These are phyloP conservation scores for Platyscapa corneri DNA, from an alignment of 1,140 invertebrate species.

Conservation along the genomic window DNA sequence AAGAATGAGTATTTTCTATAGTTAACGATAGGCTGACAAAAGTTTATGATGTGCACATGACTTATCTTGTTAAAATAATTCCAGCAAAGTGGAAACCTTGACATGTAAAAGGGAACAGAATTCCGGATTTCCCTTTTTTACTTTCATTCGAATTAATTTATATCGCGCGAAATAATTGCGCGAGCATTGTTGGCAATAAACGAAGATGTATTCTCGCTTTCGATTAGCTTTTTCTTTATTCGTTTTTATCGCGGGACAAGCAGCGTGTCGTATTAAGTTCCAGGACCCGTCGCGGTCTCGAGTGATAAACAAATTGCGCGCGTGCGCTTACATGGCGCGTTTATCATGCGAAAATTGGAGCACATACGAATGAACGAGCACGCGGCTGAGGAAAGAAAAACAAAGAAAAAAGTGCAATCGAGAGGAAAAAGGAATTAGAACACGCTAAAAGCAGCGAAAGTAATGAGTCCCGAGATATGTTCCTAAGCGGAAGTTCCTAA, in stretches of 20 bases:
- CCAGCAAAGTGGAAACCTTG: neutral
- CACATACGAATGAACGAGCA: neutral
- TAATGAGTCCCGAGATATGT: conserved; percentile 32
- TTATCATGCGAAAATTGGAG: conserved; percentile 26
- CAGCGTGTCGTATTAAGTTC: neutral
- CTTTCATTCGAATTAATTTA: neutral
- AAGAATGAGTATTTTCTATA: conserved; percentile 31
- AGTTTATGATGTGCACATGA: conserved; percentile 28
- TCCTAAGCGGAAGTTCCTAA: conserved; percentile 41
- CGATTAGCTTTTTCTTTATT: neutral
- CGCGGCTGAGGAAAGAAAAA: neutral
- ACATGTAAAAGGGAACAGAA: neutral
- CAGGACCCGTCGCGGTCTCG: neutral
- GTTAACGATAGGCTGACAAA: conserved; percentile 35
- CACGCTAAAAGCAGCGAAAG: conserved; percentile 46
- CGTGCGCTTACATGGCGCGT: neutral
- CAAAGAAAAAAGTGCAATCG: conserved; percentile 4
- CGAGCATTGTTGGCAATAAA: neutral
- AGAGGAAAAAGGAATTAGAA: conserved; percentile 43
- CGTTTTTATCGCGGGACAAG: neutral
- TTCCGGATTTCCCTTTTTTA: neutral
- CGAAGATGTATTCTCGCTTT: neutral
- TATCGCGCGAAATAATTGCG: neutral
- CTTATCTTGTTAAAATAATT: conserved; percentile 33
- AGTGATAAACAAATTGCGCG: conserved; percentile 30